phyloP scores from a whole-genome alignment of 2,888 invertebrate genomes.

The Acleris literana region DNA sequence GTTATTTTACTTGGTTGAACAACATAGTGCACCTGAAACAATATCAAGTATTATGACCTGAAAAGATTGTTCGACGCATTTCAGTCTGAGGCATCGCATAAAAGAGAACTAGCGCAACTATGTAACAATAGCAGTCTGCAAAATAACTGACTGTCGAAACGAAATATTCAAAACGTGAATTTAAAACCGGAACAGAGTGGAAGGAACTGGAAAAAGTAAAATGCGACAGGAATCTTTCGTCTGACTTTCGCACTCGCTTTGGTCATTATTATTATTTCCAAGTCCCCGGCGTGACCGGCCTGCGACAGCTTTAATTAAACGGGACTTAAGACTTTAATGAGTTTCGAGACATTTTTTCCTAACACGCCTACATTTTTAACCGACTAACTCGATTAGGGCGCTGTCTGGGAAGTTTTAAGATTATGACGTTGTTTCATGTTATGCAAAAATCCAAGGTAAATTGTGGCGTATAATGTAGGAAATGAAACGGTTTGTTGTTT shows the following conservation, averaged over 20 bases:
- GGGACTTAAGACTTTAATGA: conserved; percentile 71
- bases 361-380: conserved; percentile 54
- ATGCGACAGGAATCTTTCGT: conserved; percentile 43
- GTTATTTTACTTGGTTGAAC: no score
- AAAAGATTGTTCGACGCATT: background rate
- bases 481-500: no score
- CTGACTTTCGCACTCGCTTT: conserved; percentile 42
- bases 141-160: conserved; percentile 6
- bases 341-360: conserved; percentile 62
- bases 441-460: background rate
- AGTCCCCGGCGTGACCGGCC: conserved; percentile 48
- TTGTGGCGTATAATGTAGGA: no score
- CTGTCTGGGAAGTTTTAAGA: conserved; percentile 69
- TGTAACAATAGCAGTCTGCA: background rate
- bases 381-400: conserved; percentile 58
- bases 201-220: conserved; percentile 33
- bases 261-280: conserved; percentile 51
- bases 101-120: conserved; percentile 2
- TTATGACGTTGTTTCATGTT: conserved; percentile 31
- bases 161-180: background rate
- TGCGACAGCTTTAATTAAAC: conserved; percentile 69
- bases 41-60: conserved; percentile 13
- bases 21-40: conserved; percentile 6
- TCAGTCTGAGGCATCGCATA: conserved; percentile 3
- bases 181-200: conserved; percentile 10